Evolutionary conservation across 92 coral and sea anemone species (phyloP).

Genomic region (Diadumene lineata): DNA sequence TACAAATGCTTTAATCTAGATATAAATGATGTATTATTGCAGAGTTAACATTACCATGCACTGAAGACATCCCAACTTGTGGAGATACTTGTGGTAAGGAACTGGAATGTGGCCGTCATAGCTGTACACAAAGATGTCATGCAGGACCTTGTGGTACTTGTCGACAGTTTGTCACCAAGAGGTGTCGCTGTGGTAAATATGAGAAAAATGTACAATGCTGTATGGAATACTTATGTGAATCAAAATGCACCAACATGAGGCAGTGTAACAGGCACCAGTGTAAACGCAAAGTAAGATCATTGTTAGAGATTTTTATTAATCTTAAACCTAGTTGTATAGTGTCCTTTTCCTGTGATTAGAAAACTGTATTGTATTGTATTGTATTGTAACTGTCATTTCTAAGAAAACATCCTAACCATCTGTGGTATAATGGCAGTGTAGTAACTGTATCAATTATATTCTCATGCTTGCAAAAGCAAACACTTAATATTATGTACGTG

Average conservation of each 20-base stretch:
- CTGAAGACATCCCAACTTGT: slow-evolving; percentile 89
- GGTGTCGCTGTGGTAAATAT: slow-evolving; percentile 88
- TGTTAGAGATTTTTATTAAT: too few species aligned
- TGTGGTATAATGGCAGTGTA: too few species aligned
- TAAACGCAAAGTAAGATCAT: slow-evolving; percentile 70
- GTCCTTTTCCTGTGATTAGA: too few species aligned
- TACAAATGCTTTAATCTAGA: too few species aligned
- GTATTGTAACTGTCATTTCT: too few species aligned
- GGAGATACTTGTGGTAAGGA: slow-evolving; percentile 90
- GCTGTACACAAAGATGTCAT: slow-evolving; percentile 90
- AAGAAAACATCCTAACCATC: too few species aligned
- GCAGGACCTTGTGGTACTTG: slow-evolving; percentile 88
- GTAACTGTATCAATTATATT: too few species aligned
- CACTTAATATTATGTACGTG: too few species aligned
- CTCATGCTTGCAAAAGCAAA: too few species aligned
- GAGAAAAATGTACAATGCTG: slow-evolving; percentile 86
- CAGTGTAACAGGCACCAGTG: slow-evolving; percentile 92
- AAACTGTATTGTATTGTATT: too few species aligned
- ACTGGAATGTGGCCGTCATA: slow-evolving; percentile 83
- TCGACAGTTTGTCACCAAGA: slow-evolving; percentile 80
- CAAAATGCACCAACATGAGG: slow-evolving; percentile 78
- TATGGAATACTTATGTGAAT: slow-evolving; percentile 80
- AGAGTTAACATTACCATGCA: slow-evolving; percentile 83
- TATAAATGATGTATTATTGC: too few species aligned
- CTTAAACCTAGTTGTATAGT: too few species aligned